These are phyloP conservation scores for Gnathonemus echidnorhynchus DNA, from an alignment of 2,113 vertebrate genomes.

Conservation along the genomic window DNA sequence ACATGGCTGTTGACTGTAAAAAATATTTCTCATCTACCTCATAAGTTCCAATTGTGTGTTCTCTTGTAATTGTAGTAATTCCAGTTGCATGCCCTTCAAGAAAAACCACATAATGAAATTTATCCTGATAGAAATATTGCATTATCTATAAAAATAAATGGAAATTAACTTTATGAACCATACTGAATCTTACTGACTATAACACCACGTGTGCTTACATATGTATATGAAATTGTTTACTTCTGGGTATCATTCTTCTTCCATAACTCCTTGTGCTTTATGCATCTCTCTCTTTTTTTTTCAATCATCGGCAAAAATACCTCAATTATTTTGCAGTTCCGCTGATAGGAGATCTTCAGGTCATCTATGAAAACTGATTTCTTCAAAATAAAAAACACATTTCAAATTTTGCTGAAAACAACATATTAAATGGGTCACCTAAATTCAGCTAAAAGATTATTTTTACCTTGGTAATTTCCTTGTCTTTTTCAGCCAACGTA, in stretches of 20 bases:
- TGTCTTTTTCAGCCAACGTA: constrained; percentile 49
- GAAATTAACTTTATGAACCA: neutral
- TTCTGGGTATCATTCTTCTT: neutral
- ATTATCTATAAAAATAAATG: neutral
- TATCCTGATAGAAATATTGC: neutral
- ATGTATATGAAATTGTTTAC: neutral
- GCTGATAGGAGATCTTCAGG: constrained; percentile 53
- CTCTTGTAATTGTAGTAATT: constrained; percentile 54
- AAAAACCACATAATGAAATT: neutral
- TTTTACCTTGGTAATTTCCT: constrained; percentile 55
- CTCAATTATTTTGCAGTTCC: constrained; percentile 58
- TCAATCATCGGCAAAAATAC: constrained; percentile 30
- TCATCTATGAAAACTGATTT: constrained; percentile 55
- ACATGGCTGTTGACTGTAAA: neutral
- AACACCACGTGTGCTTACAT: neutral
- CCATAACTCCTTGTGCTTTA: neutral
- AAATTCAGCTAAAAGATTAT: neutral
- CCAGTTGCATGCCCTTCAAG: constrained; percentile 55
- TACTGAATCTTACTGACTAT: neutral
- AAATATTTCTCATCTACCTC: constrained; percentile 43
- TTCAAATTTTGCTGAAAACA: neutral
- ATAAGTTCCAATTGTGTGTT: constrained; percentile 56
- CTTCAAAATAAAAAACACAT: constrained; percentile 34
- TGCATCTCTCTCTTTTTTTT: neutral
- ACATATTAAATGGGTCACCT: neutral